Percentiles rank a stretch among this genome's conserved stretches.
Evolutionary conservation across 2,113 vertebrate genomes (phyloP).

Genomic region (Ceuthmochares aereus): DNA sequence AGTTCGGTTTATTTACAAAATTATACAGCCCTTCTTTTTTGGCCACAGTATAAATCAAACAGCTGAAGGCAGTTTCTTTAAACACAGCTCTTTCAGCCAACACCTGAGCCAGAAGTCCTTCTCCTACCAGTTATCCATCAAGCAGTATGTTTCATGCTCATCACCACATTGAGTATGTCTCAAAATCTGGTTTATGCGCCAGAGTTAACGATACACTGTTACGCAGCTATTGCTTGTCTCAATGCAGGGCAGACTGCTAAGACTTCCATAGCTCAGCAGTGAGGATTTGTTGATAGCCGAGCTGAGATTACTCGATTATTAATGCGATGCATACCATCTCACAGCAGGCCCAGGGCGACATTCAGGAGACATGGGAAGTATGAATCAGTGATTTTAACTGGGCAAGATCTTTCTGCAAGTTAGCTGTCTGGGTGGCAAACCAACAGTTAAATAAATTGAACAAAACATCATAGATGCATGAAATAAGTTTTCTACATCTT

Average conservation of each 20-base stretch:
- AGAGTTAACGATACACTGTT: fast-evolving
- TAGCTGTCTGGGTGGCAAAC: not conserved
- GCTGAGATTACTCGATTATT: fast-evolving
- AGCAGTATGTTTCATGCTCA: not conserved
- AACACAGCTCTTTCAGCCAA: not conserved
- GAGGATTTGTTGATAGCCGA: not conserved
- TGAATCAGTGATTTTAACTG: not conserved
- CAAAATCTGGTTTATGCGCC: not conserved
- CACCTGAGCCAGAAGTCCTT: not conserved
- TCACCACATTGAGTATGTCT: fast-evolving
- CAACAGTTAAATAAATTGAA: fast-evolving
- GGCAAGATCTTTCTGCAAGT: not conserved
- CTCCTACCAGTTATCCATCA: not conserved
- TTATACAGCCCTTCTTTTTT: not conserved
- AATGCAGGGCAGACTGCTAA: fast-evolving
- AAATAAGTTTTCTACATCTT: not conserved
- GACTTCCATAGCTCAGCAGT: not conserved
- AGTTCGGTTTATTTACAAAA: not conserved
- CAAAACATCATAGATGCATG: not conserved
- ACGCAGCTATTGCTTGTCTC: fast-evolving
- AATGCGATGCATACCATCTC: fast-evolving
- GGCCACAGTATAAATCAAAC: not conserved
- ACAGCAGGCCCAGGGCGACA: not conserved
- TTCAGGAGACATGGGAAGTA: not conserved
- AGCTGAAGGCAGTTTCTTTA: not conserved